Evolutionary conservation across 2,797 vertebrate species (phyloP).

Genomic region (Enteromius fasciolatus): DNA sequence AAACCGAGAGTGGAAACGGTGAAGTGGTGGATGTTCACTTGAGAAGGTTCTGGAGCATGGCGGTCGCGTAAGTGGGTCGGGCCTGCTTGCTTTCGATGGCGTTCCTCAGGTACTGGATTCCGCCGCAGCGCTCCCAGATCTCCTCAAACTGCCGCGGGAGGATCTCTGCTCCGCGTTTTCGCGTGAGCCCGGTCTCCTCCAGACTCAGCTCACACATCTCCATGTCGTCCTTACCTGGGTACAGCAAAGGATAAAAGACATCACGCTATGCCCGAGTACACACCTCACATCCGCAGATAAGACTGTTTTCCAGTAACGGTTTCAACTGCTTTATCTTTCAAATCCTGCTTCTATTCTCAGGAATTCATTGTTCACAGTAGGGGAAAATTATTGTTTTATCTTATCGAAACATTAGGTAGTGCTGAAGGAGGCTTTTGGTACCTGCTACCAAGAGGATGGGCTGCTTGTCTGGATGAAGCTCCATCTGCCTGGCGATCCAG

Average conservation of each 20-base stretch:
- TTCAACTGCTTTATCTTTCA: conserved; percentile 21
- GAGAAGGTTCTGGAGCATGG: conserved; percentile 94
- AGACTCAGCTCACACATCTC: conserved; percentile 99
- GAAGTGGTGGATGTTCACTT: conserved; percentile 74
- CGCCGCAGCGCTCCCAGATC: conserved; percentile 97
- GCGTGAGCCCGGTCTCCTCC: conserved; percentile 95
- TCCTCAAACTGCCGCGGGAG: conserved; percentile 95
- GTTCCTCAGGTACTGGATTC: conserved; percentile 93
- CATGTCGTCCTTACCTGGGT: conserved; percentile 95
- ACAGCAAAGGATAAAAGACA: conserved; percentile 12
- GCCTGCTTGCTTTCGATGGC: conserved; percentile 96
- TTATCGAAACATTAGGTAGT: conserved; percentile 1
- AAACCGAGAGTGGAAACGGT: background rate
- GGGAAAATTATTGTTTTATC: background rate
- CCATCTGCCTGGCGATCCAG: conserved; percentile 98
- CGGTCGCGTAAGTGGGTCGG: conserved; percentile 93
- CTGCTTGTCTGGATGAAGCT: conserved; percentile 97
- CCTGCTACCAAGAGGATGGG: conserved; percentile 95
- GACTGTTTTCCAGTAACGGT: background rate
- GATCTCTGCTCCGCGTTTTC: conserved; percentile 96
- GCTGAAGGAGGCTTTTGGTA: conserved; percentile 60
- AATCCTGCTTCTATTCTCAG: background rate
- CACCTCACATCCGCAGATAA: background rate
- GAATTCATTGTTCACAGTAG: conserved; percentile 1
- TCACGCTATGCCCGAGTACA: background rate